Evolutionary conservation across 2,888 invertebrate species (phyloP), one percentile per base, ranked within the genome.

Genomic region (Melipona beecheii): DNA sequence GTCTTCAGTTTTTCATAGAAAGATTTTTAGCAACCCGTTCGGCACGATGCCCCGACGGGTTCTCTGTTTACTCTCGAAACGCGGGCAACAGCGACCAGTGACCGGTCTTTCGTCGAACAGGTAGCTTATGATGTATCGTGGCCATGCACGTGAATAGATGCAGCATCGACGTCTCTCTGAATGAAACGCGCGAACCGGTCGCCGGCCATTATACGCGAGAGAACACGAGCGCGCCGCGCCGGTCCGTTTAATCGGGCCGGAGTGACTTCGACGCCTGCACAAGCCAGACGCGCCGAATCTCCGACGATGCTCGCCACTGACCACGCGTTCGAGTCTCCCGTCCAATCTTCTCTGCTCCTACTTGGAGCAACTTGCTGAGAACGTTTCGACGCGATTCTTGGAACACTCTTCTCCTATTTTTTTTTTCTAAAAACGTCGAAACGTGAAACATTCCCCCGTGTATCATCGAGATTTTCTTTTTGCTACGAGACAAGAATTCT

Each of bases 101-200:
- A 88, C 87, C 89, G 78, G 89, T 89, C 87, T 87, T 78, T 78
- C 72, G 68, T 80, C 82, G 80, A 88, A 74, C 87, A 88, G 87
- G 87, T 88, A 89, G 87, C 84, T 84, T 80, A 89, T 87, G 89
- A 89, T 87, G 87, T 82, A 87, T 83, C 71, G 82, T 81, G 80
- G 58, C 84, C 68, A 64, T 60, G 75, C 77, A 76, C 81, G 79
- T 89, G 85, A 89, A 88, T 87, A 87, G 88, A 88, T 87, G 89
- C 89, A 89, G 81, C 88, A 89, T 88, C 87, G 88, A 88, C 86
- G 89, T 89, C 81, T 87, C 81, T 78, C 86, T 91, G 89, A 91
- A 91, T 90, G 89, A 90, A 88, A 88, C 85, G 75, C 83, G 78
- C 75, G 88, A 90, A 92, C 91, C 91, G 91, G 92, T 92, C 92